These are phyloP conservation scores for Malurus cyaneus DNA, from an alignment of 2,113 vertebrate genomes.

Conservation along the genomic window DNA sequence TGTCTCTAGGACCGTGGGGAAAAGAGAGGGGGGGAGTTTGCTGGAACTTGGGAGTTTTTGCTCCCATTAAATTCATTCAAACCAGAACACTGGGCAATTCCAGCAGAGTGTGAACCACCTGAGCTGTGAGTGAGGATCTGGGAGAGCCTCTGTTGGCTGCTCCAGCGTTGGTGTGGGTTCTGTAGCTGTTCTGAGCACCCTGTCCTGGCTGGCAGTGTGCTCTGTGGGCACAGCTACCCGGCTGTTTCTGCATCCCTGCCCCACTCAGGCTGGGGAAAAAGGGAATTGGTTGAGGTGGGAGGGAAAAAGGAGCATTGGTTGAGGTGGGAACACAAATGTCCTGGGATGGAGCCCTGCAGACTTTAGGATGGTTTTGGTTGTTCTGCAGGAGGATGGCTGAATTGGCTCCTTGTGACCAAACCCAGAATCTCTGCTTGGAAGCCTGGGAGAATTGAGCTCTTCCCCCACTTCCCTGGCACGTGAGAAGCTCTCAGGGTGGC, in stretches of 20 bases:
- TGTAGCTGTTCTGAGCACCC: background rate
- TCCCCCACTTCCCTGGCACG: background rate
- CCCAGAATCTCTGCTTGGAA: background rate
- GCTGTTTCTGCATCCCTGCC: background rate
- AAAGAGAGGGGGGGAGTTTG: too few species aligned
- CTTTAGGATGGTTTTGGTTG: background rate
- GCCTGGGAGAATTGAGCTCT: background rate
- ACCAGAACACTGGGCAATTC: background rate
- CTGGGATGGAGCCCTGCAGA: fast-evolving
- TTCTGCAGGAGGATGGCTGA: background rate
- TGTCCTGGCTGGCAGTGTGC: fast-evolving
- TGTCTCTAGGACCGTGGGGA: too few species aligned
- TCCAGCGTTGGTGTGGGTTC: background rate
- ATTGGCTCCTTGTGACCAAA: background rate
- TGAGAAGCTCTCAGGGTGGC: background rate
- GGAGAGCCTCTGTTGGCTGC: background rate
- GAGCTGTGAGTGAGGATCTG: background rate
- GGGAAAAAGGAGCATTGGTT: fast-evolving
- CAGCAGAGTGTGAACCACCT: background rate
- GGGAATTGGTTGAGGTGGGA: fast-evolving
- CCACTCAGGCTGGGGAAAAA: background rate
- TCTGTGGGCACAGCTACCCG: background rate
- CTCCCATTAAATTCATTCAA: too few species aligned
- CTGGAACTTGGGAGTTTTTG: too few species aligned
- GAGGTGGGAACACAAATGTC: background rate